Evolutionary conservation across 2,888 invertebrate genomes (phyloP), one percentile per base, ranked within the genome.

Genomic region (Rotaria sp.): DNA sequence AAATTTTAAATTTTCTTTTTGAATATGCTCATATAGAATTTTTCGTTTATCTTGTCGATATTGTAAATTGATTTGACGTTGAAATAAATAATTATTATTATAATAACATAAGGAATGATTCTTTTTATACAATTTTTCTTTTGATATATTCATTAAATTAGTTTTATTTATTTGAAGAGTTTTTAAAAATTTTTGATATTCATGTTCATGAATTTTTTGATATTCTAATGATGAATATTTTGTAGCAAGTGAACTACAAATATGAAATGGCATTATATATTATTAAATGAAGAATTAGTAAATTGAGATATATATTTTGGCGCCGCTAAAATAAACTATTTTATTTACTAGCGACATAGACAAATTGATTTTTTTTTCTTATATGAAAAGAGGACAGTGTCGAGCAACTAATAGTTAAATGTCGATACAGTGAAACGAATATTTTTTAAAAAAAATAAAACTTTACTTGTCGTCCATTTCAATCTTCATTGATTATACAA

Each of bases 181-280:
- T 52, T 50, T 38, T 52, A 35, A 26, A 41, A 13, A 67, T 10
- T 85, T 13, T 48, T 30, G 35, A 84, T 48, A 84, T n/a, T 85
- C 48, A 35, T 38, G 13, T n/a, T n/a, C 30, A 59, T 86, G 85
- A 24, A 30, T 24, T 86, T 52, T 89, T 89, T 88, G 89, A 88
- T 88, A 84, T 87, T 88, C 35, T n/a, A 30, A 30, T 85, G 24
- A 45, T 90, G 91, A 52, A 52, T 52, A 52, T 24, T 21, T 52
- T 52, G 21, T 52, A 24, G 52, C 1, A 24, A 24, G 52, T 13
- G 24, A 5, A 55, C n/a, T n/a, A 18, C n/a, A 8, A 26, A n/a
- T 11, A 59, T 59, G 57, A 59, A 59, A 59, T 59, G 57, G 57
- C 57, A 59, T 59, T 26, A 26, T 24, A n/a, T 52, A 52, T 24